Base-by-base conservation (phyloP, 2,113 vertebrate genomes). In the Agelaius phoeniceus region DNA sequence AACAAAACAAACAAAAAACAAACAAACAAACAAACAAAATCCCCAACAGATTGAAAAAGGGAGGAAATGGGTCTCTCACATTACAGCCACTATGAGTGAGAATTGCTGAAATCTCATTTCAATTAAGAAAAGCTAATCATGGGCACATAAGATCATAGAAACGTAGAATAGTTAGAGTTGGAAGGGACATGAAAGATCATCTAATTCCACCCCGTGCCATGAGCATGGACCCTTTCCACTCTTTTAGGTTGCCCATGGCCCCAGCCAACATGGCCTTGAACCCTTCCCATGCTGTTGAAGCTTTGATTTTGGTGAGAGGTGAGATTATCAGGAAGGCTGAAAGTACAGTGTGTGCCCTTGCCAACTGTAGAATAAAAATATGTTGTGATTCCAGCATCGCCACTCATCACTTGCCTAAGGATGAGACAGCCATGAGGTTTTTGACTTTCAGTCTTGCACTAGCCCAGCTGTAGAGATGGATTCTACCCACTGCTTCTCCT, bases 321-420 rank as follows among this genome's bases (percentile, higher is more conserved):
- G 31, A 63, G 18, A 80, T 31, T 24, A 74, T 27, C 9, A 31
- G 16, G 10, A 30, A 52, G 14, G 2, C 1, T 67, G 52, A 68
- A 74, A 55, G 19, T 21, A 35, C 2, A 24, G 1, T 3, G 5
- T 43, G 4, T 44, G 20, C 2, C 23, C 3, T 20, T 9, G 5
- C 33, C 21, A 84, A 79, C 52, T n/a, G 24, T 4, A 39, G n/a
- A 85, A 73, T 24, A 58, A 44, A 65, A 85, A 43, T 8, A 5
- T 17, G 1, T 35, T 51, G 35, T 26, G 33, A 35, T 74, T 90
- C 10, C 46, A 62, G 33, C 18, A 30, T 27, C 33, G 39, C 6
- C 31, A 43, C 22, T 48, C 33, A 43, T 44, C 11, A 6, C 24
- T 44, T 77, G 7, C 5, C 21, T 18, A 28, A 30, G 15, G 10